Percentiles rank a stretch among this genome's conserved stretches.
phyloP scores from a whole-genome alignment of 2,888 invertebrate genomes.

The Polydrusus cervinus region DNA sequence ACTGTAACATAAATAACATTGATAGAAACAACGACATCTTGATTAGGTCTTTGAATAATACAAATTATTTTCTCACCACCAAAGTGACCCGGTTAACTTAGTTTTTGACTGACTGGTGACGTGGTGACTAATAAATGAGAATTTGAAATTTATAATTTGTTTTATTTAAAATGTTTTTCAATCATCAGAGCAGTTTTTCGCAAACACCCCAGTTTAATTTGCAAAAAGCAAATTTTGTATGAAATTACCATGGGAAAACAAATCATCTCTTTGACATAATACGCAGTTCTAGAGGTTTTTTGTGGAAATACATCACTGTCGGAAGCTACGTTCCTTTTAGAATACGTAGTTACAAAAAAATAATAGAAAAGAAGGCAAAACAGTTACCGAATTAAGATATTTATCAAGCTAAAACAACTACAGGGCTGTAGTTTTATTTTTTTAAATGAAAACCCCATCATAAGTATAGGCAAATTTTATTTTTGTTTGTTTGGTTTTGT shows the following conservation, averaged over 20 bases:
- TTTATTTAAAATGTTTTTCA: background rate
- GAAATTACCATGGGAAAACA: background rate
- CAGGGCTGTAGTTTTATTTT: background rate
- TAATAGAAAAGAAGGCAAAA: constrained; percentile 12
- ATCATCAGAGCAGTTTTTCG: no score
- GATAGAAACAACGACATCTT: no score
- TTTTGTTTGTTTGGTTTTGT: background rate
- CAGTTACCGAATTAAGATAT: constrained; percentile 23
- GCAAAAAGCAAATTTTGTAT: background rate
- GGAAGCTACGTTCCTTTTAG: background rate
- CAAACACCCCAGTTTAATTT: background rate
- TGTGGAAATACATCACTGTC: constrained; percentile 16
- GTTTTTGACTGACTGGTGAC: no score
- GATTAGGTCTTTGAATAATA: no score
- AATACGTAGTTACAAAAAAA: constrained; percentile 15
- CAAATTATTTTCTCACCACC: no score
- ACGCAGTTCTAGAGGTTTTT: background rate
- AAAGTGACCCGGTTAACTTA: no score
- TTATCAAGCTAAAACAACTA: constrained; percentile 4
- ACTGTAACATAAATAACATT: no score
- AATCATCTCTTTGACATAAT: constrained; percentile 1
- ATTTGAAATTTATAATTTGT: no score
- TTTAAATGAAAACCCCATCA: background rate
- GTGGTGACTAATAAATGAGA: no score
- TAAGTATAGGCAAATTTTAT: background rate